Conservation (phyloP, 2,797 vertebrate genomes). For the Hippopotamyrus pictus region DNA sequence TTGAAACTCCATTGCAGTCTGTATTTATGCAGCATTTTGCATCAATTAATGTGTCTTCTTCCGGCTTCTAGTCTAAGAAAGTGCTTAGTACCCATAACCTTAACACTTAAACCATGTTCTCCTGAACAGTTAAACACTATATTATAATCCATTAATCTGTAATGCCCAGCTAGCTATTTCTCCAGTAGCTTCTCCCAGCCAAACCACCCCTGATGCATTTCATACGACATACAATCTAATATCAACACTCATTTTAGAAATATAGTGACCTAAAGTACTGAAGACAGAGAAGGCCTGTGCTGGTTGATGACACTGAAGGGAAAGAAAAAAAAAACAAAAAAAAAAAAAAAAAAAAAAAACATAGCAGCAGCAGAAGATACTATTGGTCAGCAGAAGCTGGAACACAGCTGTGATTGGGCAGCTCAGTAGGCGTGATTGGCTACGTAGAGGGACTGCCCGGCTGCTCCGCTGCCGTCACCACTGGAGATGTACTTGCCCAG, state of each 20-base stretch:
- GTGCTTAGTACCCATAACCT: background rate
- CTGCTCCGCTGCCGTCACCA: slow-evolving; percentile 55
- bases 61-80: background rate
- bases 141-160: background rate
- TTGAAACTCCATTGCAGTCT: background rate
- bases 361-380: slow-evolving; percentile 62
- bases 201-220: background rate
- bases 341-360: background rate
- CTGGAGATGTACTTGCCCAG: slow-evolving; percentile 80
- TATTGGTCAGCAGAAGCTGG: slow-evolving; percentile 50
- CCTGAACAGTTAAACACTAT: background rate
- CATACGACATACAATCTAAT: background rate
- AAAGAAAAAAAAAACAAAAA: background rate
- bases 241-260: slow-evolving; percentile 48
- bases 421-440: slow-evolving; percentile 91
- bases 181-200: background rate
- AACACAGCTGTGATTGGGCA: slow-evolving; percentile 35
- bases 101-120: background rate
- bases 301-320: slow-evolving; percentile 49
- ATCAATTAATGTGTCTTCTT: background rate
- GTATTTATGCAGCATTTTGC: background rate
- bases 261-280: slow-evolving; percentile 59
- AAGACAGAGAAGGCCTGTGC: slow-evolving; percentile 67
- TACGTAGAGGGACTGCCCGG: slow-evolving; percentile 82
- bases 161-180: slow-evolving; percentile 2